Evolutionary conservation across 2,113 vertebrate species (phyloP).

Genomic region (Eclectus roratus): DNA sequence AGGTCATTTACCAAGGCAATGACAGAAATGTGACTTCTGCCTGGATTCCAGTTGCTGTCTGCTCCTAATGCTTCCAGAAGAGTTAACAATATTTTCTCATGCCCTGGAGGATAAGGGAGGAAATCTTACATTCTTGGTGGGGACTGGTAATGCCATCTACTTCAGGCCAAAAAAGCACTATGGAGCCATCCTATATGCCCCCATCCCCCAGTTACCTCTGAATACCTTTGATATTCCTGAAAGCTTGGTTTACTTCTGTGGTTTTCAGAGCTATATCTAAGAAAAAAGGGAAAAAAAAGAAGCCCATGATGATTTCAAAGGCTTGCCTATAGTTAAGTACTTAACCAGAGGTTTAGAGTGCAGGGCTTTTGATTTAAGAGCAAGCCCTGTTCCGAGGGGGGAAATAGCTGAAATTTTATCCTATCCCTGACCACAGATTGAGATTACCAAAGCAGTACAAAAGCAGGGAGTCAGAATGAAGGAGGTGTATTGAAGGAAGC

Average conservation of each 20-base stretch:
- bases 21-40: constrained; percentile 29
- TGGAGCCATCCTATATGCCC: neutral
- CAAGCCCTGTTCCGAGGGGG: constrained; percentile 22
- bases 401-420: constrained; percentile 66
- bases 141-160: constrained; percentile 19
- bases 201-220: neutral
- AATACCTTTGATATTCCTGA: neutral
- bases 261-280: constrained; percentile 28
- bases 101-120: neutral
- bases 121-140: constrained; percentile 7
- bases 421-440: constrained; percentile 59
- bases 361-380: constrained; percentile 61
- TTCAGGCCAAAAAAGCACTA: neutral
- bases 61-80: neutral
- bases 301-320: constrained; percentile 30
- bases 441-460: constrained; percentile 58
- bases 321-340: constrained; percentile 19
- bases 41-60: constrained; percentile 16
- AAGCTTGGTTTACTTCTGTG: constrained; percentile 13
- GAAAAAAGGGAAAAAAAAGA: neutral
- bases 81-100: neutral
- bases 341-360: constrained; percentile 54
- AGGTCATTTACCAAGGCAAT: neutral
- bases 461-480: constrained; percentile 61
- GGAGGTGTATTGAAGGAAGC: constrained; percentile 62